phyloP scores from a whole-genome alignment of 2,888 invertebrate species.

The Caenorhabditis sp. region DNA sequence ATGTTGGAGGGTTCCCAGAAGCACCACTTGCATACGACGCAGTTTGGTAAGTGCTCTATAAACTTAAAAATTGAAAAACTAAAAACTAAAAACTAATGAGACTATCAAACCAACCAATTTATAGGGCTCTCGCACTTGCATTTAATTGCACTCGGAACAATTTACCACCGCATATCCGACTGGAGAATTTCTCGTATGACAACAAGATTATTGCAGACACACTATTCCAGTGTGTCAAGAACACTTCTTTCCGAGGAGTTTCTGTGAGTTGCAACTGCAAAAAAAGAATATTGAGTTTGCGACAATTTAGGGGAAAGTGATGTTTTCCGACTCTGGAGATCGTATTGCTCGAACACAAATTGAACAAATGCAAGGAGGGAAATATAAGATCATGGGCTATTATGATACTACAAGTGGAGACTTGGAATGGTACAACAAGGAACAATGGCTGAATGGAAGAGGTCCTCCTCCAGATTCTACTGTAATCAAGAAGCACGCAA shows the following conservation, averaged over 20 bases:
- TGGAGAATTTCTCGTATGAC: slow-evolving; percentile 97
- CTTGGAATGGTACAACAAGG: slow-evolving; percentile 91
- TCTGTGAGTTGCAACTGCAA: slow-evolving; percentile 88
- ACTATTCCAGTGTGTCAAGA: slow-evolving; percentile 97
- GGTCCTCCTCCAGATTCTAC: slow-evolving; percentile 82
- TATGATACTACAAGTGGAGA: slow-evolving; percentile 97
- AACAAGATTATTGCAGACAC: slow-evolving; percentile 95
- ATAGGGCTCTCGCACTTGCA: slow-evolving; percentile 92
- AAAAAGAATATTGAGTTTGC: slow-evolving; percentile 1
- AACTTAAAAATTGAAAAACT: slow-evolving; percentile 13
- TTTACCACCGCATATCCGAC: slow-evolving; percentile 89
- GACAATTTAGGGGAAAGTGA: slow-evolving; percentile 91
- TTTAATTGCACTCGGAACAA: slow-evolving; percentile 97
- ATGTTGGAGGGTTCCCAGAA: slow-evolving; percentile 90
- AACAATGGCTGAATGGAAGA: slow-evolving; percentile 86
- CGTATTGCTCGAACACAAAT: slow-evolving; percentile 98
- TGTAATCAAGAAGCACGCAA: slow-evolving; percentile 73
- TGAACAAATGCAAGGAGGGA: slow-evolving; percentile 96
- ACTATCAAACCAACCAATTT: neutral
- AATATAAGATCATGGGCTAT: slow-evolving; percentile 94
- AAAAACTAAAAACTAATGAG: too few relatives aligned
- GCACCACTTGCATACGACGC: slow-evolving; percentile 99
- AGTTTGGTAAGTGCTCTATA: slow-evolving; percentile 90
- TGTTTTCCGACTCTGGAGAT: slow-evolving; percentile 96
- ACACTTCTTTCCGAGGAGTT: slow-evolving; percentile 97